Evolutionary conservation across 1,140 invertebrate species (phyloP).

Genomic region (Panagrolaimus sp.): DNA sequence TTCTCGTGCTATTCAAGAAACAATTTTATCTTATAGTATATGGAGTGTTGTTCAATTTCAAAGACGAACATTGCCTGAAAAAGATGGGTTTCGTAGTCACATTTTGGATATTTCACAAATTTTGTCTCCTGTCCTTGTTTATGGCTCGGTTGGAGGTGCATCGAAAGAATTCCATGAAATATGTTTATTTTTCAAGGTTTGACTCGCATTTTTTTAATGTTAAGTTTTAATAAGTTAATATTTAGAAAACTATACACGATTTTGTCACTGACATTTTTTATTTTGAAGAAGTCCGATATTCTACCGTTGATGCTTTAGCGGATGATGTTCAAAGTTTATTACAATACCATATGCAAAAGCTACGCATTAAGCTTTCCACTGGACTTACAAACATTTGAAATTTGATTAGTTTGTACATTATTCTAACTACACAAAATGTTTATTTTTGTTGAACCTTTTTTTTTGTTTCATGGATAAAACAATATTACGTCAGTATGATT

Average conservation of each 20-base stretch:
- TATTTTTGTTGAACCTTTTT: too few relatives aligned
- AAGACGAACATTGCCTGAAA: neutral
- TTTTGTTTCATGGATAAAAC: too few relatives aligned
- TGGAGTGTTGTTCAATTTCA: conserved; percentile 28
- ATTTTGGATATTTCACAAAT: conserved; percentile 49
- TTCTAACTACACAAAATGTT: too few relatives aligned
- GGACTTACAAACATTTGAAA: too few relatives aligned
- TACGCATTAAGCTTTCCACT: too few relatives aligned
- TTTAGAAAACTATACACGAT: conserved; percentile 34
- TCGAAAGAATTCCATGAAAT: conserved; percentile 37
- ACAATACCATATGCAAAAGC: too few relatives aligned
- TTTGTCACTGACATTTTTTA: conserved; percentile 42
- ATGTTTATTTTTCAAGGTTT: conserved; percentile 38
- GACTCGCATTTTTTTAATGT: neutral
- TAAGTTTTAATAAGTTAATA: conserved; percentile 17
- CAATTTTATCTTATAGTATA: conserved; percentile 42
- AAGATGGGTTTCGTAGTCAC: conserved; percentile 40
- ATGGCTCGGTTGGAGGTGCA: conserved; percentile 37
- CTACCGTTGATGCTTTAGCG: conserved; percentile 28
- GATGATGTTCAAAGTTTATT: conserved; percentile 38
- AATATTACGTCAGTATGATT: too few relatives aligned
- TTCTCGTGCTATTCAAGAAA: conserved; percentile 32
- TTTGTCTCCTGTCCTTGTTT: conserved; percentile 25
- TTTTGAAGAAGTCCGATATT: conserved; percentile 36
- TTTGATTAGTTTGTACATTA: too few relatives aligned